phyloP scores from a whole-genome alignment of 1,140 invertebrate species.

The Doryteuthis pealeii region DNA sequence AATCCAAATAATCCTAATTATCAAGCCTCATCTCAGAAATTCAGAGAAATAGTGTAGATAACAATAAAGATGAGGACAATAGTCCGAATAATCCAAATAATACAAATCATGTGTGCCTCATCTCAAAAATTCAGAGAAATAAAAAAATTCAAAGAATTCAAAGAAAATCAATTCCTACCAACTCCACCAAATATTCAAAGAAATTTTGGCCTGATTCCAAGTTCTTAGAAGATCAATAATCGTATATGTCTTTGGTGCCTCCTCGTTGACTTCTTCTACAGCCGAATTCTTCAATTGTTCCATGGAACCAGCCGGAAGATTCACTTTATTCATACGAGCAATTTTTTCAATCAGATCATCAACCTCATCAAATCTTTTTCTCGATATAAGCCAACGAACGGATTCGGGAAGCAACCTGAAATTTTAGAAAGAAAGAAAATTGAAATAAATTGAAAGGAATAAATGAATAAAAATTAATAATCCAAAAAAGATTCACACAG shows the following conservation, averaged over 20 bases:
- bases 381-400: conserved; percentile 46
- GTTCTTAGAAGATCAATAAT: conserved; percentile 34
- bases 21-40: too few species aligned
- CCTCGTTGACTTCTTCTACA: background rate
- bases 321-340: conserved; percentile 40
- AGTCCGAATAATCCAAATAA: too few species aligned
- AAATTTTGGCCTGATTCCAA: conserved; percentile 29
- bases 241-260: background rate
- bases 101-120: too few species aligned
- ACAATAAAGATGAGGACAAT: too few species aligned
- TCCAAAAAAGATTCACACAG: too few species aligned
- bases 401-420: conserved; percentile 49
- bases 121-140: too few species aligned
- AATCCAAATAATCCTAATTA: too few species aligned
- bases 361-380: conserved; percentile 37
- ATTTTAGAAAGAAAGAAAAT: background rate
- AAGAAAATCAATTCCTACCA: conserved; percentile 35
- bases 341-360: conserved; percentile 33
- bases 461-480: too few species aligned
- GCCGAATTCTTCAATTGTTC: conserved; percentile 16
- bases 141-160: too few species aligned
- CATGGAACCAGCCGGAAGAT: conserved; percentile 25
- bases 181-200: conserved; percentile 47
- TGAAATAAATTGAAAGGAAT: too few species aligned
- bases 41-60: too few species aligned